These are phyloP conservation scores for Zhuqinia jingwanae DNA, from an alignment of 2,888 invertebrate genomes.

Conservation along the genomic window DNA sequence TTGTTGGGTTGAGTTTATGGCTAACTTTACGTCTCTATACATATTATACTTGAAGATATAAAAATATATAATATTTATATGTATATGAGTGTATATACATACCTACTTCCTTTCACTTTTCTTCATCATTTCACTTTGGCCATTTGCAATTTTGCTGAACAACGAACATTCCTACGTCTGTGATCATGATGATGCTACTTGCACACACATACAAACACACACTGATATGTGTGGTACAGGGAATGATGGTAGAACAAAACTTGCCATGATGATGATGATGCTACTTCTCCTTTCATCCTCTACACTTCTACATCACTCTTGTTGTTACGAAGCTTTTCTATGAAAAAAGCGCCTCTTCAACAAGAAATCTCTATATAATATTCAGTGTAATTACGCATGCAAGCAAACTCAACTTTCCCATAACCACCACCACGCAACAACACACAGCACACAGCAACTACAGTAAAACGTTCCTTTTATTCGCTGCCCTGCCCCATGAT, in stretches of 20 bases:
- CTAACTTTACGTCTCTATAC: neutral
- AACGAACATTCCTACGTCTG: slow-evolving; percentile 33
- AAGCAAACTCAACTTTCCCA: neutral
- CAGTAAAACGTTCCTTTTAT: neutral
- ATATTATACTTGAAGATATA: neutral
- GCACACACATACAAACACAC: neutral
- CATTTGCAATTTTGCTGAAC: slow-evolving; percentile 58
- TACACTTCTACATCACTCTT: slow-evolving; percentile 42
- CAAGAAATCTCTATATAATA: slow-evolving; percentile 50
- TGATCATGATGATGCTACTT: neutral
- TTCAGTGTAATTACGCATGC: slow-evolving; percentile 52
- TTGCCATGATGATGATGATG: slow-evolving; percentile 21
- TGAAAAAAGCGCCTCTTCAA: slow-evolving; percentile 53
- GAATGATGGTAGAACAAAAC: slow-evolving; percentile 28
- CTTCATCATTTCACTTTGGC: slow-evolving; percentile 62
- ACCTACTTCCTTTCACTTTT: slow-evolving; percentile 33
- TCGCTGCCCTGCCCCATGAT: too few species aligned
- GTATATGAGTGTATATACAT: neutral
- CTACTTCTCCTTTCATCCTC: slow-evolving; percentile 49
- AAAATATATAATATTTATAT: neutral
- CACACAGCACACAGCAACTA: too few species aligned
- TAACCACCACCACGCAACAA: slow-evolving; percentile 16
- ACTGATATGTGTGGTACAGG: slow-evolving; percentile 19
- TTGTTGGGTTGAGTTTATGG: neutral
- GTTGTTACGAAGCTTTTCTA: slow-evolving; percentile 41